Conservation (phyloP, 2,797 vertebrate species). For the Selene dorsalis region DNA sequence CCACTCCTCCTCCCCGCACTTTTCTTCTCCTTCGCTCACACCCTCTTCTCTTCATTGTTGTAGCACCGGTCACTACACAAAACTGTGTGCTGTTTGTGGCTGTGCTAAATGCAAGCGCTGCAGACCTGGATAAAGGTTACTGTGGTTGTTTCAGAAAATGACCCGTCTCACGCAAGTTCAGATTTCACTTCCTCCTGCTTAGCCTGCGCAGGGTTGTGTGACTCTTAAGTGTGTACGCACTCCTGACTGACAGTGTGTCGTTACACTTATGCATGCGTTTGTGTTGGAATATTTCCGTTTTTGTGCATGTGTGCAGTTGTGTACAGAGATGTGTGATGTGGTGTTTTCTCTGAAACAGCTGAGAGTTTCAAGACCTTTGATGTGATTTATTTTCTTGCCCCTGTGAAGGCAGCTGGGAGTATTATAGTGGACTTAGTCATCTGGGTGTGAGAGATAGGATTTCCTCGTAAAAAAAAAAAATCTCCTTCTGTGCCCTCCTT, state of each 20-base stretch:
- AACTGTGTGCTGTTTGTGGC: neutral
- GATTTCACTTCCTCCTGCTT: constrained; percentile 33
- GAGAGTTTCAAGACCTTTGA: constrained; percentile 55
- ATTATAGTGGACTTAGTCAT: constrained; percentile 52
- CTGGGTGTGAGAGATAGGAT: constrained; percentile 70
- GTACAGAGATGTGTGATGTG: neutral
- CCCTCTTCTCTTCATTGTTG: constrained; percentile 54
- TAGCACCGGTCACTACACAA: constrained; percentile 37
- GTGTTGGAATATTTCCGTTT: constrained; percentile 9
- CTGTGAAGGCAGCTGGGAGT: constrained; percentile 23
- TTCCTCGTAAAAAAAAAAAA: constrained; percentile 47
- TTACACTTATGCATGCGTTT: constrained; percentile 4
- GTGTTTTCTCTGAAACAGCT: constrained; percentile 40
- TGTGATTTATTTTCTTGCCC: constrained; percentile 50
- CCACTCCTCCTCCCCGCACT: constrained; percentile 47
- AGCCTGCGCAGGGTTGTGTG: constrained; percentile 16
- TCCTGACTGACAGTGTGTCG: neutral
- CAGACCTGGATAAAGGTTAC: constrained; percentile 64
- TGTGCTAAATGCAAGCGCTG: constrained; percentile 64
- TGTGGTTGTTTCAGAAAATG: constrained; percentile 52
- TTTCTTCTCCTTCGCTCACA: constrained; percentile 48
- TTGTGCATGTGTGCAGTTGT: constrained; percentile 3
- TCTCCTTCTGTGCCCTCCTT: neutral
- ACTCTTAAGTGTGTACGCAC: neutral
- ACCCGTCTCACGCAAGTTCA: constrained; percentile 47